These are phyloP conservation scores for Eufriesea mexicana DNA, from an alignment of 1,140 invertebrate genomes.

Conservation along the genomic window DNA sequence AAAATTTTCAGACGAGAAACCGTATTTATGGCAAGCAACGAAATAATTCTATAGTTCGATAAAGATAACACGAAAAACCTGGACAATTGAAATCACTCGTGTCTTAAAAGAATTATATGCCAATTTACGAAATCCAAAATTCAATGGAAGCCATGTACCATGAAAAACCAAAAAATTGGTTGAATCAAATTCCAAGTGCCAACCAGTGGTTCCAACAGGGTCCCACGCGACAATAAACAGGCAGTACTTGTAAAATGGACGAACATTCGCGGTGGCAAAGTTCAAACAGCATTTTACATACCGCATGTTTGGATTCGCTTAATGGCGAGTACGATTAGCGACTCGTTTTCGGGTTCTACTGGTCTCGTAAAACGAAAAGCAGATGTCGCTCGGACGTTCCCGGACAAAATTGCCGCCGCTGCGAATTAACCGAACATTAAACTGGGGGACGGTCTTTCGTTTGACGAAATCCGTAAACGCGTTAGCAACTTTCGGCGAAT, in stretches of 20 bases:
- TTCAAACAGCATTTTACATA: background rate
- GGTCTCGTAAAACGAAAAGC: background rate
- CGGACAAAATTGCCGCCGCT: conserved; percentile 5
- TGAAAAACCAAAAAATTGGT: no score
- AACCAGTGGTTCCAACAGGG: no score
- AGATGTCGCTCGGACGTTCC: background rate
- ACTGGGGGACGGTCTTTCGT: conserved; percentile 19
- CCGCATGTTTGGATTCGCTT: background rate
- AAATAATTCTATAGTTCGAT: no score
- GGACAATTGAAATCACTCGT: no score
- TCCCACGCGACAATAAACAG: no score
- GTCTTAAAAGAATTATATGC: no score
- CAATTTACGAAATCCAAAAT: no score
- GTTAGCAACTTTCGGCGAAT: conserved; percentile 52
- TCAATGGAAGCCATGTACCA: no score
- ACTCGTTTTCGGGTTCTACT: background rate
- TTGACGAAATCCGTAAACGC: conserved; percentile 52
- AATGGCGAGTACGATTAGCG: background rate
- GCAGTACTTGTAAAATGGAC: background rate
- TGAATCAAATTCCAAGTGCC: no score
- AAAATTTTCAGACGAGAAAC: no score
- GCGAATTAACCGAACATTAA: conserved; percentile 45
- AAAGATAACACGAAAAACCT: no score
- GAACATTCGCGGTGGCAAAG: background rate
- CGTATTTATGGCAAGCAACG: no score